Conservation (phyloP, 2,888 invertebrate species). For the Apodemia zela region DNA sequence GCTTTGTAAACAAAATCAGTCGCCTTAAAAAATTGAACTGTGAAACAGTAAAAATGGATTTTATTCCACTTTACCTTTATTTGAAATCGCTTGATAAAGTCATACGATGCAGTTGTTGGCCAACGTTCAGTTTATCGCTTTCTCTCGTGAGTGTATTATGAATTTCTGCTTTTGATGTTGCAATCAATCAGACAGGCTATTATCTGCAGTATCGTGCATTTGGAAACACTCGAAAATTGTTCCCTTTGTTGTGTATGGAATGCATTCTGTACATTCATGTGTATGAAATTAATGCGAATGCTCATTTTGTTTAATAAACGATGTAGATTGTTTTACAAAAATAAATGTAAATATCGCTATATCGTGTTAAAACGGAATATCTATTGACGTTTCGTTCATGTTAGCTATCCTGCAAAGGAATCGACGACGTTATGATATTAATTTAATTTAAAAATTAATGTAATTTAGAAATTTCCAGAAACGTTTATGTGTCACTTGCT, state of each 20-base stretch:
- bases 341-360: too few species aligned
- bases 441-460: too few species aligned
- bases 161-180: conserved; percentile 9
- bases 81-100: not conserved
- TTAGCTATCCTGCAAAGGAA: too few species aligned
- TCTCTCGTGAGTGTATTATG: conserved; percentile 3
- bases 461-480: too few species aligned
- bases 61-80: too few species aligned
- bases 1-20: too few species aligned
- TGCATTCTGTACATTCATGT: not conserved
- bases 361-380: too few species aligned
- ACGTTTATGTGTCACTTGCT: too few species aligned
- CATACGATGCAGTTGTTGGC: not conserved
- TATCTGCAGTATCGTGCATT: conserved; percentile 8
- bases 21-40: too few species aligned
- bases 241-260: conserved; percentile 1
- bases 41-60: too few species aligned
- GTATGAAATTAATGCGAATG: not conserved
- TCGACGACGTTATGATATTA: too few species aligned
- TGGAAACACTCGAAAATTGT: conserved; percentile 13
- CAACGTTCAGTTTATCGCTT: conserved; percentile 1
- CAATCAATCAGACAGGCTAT: conserved; percentile 11
- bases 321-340: not conserved
- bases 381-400: too few species aligned
- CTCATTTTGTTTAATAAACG: not conserved